Conservation (phyloP, 2,113 vertebrate species). For the Trematomus loennbergii region DNA sequence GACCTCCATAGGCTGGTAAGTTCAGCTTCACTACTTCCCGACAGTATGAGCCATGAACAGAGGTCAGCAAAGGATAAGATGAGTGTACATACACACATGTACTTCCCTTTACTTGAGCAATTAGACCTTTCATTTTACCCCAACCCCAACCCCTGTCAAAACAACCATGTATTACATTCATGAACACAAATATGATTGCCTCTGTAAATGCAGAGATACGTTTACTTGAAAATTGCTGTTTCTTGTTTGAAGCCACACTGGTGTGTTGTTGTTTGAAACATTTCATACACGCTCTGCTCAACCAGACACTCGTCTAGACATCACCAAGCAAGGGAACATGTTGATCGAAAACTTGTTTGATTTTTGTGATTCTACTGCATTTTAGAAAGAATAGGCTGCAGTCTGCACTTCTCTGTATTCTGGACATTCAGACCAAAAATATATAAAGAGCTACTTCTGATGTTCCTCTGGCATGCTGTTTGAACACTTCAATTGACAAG, state of each 20-base stretch:
- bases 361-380: constrained; percentile 13
- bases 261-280: neutral
- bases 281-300: neutral
- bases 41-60: constrained; percentile 22
- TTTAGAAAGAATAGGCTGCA: neutral
- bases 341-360: constrained; percentile 22
- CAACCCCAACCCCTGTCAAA: neutral
- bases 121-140: neutral
- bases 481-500: constrained; percentile 34
- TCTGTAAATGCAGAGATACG: neutral
- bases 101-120: neutral
- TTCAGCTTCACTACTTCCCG: constrained; percentile 23
- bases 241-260: constrained; percentile 7
- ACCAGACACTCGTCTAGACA: neutral
- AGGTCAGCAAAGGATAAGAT: constrained; percentile 20
- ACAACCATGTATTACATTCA: neutral
- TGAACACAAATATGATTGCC: neutral
- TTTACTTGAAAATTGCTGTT: neutral
- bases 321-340: neutral
- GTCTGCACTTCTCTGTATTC: neutral
- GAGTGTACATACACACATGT: neutral
- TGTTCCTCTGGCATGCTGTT: constrained; percentile 26
- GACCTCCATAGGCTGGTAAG: constrained; percentile 29
- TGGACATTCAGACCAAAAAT: neutral
- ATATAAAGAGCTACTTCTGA: constrained; percentile 8